Conservation (phyloP, 2,113 vertebrate genomes). For the Syngnathus scovelli region DNA sequence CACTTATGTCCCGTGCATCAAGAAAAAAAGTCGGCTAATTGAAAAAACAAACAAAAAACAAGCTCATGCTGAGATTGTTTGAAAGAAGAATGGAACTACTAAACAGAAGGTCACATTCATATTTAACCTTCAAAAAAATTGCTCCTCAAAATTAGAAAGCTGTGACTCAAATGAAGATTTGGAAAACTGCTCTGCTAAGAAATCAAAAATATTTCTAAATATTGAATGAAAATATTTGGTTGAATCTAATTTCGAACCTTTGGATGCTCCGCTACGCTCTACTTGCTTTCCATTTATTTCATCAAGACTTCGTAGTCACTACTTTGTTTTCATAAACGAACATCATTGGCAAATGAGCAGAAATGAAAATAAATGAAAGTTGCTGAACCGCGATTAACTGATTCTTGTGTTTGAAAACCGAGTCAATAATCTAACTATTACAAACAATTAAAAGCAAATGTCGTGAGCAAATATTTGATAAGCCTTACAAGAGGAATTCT, state of each 20-base stretch:
- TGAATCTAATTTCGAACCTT: too few species aligned
- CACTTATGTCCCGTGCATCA: slow-evolving; percentile 40
- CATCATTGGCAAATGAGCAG: neutral
- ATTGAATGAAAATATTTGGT: too few species aligned
- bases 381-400: neutral
- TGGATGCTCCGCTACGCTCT: too few species aligned
- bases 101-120: slow-evolving; percentile 39
- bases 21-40: slow-evolving; percentile 20
- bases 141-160: too few species aligned
- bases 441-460: neutral
- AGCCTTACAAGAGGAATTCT: neutral
- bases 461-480: neutral
- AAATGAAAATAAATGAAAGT: neutral
- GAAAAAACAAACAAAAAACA: slow-evolving; percentile 7
- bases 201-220: neutral
- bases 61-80: slow-evolving; percentile 24
- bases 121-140: neutral
- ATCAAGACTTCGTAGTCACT: neutral
- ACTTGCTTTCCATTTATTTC: neutral
- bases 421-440: neutral
- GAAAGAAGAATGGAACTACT: slow-evolving; percentile 18
- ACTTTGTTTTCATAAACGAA: neutral
- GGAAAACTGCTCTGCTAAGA: too few species aligned
- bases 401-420: neutral
- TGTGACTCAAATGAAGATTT: too few species aligned